Conservation (phyloP, 1,140 invertebrate genomes). For the Lepidurus apus region DNA sequence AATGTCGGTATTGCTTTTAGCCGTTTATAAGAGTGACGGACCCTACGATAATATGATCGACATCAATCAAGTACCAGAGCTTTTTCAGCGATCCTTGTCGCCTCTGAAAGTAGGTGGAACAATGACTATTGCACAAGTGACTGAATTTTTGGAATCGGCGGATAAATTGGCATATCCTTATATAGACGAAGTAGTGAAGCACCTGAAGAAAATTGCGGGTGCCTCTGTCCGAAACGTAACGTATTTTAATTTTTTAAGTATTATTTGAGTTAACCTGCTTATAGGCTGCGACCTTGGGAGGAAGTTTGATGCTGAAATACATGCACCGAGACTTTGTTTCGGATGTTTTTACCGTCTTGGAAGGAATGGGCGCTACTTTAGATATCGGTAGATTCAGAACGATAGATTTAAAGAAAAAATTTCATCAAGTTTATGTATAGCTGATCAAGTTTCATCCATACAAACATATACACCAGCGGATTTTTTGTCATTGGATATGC, state of each 20-base stretch:
- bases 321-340: constrained; percentile 51
- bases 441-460: not conserved
- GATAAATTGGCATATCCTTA: constrained; percentile 39
- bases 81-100: constrained; percentile 35
- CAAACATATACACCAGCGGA: constrained; percentile 45
- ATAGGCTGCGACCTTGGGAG: constrained; percentile 65
- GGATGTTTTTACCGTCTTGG: constrained; percentile 63
- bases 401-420: constrained; percentile 20
- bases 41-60: constrained; percentile 44
- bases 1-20: constrained; percentile 37
- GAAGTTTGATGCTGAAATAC: constrained; percentile 73
- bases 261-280: not conserved
- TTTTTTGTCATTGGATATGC: constrained; percentile 57
- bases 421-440: constrained; percentile 25
- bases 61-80: constrained; percentile 43
- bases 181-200: constrained; percentile 38
- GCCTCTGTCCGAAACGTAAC: constrained; percentile 43
- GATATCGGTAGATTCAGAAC: constrained; percentile 52
- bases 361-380: constrained; percentile 58
- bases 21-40: constrained; percentile 45
- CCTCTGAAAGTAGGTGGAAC: constrained; percentile 37
- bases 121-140: constrained; percentile 37
- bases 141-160: constrained; percentile 36
- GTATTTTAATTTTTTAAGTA: not conserved
- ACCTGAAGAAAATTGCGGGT: constrained; percentile 42